Conservation (phyloP, 2,113 vertebrate genomes). For the Pseudorasbora parva region DNA sequence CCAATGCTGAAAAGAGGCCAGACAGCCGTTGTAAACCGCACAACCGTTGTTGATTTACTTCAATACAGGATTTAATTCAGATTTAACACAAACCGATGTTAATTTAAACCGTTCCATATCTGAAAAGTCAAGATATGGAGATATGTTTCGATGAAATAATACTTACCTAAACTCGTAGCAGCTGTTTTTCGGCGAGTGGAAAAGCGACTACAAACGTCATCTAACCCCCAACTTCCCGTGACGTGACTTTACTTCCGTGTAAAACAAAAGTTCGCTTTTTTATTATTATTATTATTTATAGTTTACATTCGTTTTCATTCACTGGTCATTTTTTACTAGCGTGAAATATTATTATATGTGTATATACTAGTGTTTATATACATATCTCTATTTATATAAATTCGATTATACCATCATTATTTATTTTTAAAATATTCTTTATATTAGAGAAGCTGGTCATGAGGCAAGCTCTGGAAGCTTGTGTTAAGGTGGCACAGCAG, state of each 20-base stretch:
- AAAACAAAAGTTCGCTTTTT: not conserved
- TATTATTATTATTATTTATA: not conserved
- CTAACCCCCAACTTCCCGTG: conserved; percentile 46
- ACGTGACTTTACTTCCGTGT: conserved; percentile 52
- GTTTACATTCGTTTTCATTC: not conserved
- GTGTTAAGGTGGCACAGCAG: not conserved
- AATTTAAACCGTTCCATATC: not conserved
- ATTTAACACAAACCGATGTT: not conserved
- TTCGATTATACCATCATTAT: not conserved
- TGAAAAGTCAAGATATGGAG: not conserved
- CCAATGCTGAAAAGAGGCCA: conserved; percentile 26
- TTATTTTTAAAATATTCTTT: not conserved
- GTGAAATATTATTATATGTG: not conserved
- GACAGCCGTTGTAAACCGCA: conserved; percentile 3
- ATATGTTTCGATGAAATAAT: not conserved
- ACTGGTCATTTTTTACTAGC: not conserved
- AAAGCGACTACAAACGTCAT: conserved; percentile 54
- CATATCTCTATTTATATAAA: not conserved
- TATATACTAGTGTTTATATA: too few relatives aligned
- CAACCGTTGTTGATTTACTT: not conserved
- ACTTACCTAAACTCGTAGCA: conserved; percentile 50
- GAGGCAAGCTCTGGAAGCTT: too few relatives aligned
- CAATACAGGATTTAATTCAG: not conserved
- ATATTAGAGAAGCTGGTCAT: not conserved
- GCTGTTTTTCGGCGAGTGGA: conserved; percentile 38